These are phyloP conservation scores for Tipula lateralis DNA, from an alignment of 2,888 invertebrate species.

Conservation along the genomic window DNA sequence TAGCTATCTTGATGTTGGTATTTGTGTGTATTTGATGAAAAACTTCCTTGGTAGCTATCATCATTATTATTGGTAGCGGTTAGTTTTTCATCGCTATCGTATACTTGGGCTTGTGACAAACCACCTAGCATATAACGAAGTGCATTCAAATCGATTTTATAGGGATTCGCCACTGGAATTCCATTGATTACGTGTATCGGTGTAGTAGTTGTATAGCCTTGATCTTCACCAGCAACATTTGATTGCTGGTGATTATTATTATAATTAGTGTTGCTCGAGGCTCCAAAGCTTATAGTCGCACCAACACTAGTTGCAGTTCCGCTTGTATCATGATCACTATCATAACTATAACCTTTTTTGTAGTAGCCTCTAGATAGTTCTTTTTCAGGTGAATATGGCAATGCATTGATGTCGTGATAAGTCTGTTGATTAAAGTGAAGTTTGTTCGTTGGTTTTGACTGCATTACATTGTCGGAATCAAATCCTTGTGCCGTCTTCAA, in stretches of 20 bases:
- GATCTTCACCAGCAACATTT: not conserved
- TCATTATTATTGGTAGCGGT: not conserved
- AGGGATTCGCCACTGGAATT: conserved; percentile 53
- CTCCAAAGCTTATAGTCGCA: conserved; percentile 32
- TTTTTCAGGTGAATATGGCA: conserved; percentile 45
- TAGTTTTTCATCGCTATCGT: not conserved
- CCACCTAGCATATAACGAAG: conserved; percentile 33
- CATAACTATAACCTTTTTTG: not conserved
- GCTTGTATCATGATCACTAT: not conserved
- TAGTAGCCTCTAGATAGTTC: not conserved
- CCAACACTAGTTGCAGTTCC: conserved; percentile 30
- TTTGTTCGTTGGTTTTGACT: conserved; percentile 36
- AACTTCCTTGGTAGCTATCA: not conserved
- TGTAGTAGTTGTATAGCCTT: conserved; percentile 9
- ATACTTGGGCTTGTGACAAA: conserved; percentile 32
- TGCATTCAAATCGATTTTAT: conserved; percentile 51
- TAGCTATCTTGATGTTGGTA: conserved; percentile 44
- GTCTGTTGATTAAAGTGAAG: conserved; percentile 47
- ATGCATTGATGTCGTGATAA: conserved; percentile 48
- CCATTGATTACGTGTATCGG: conserved; percentile 49
- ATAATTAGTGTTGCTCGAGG: not conserved
- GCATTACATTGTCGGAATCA: conserved; percentile 44
- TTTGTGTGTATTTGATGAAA: conserved; percentile 27
- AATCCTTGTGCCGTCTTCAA: conserved; percentile 46
- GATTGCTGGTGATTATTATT: not conserved